Evolutionary conservation across 2,113 vertebrate species (phyloP).

Genomic region (Callocephalon fimbriatum): DNA sequence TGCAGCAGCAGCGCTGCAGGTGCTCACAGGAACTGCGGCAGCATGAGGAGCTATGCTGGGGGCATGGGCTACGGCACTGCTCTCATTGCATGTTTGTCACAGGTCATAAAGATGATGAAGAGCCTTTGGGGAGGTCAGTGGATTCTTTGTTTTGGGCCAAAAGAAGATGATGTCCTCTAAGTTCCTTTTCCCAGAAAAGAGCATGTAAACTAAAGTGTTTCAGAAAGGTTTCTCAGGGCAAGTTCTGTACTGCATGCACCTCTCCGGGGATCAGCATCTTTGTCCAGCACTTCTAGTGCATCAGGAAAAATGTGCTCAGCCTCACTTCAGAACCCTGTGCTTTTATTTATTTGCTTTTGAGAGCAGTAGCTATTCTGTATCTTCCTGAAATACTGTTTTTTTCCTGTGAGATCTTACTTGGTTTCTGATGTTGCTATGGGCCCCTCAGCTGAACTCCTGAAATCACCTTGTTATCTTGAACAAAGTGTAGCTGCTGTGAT

Average conservation of each 20-base stretch:
- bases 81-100: accelerated
- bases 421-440: neutral
- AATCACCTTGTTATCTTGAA: neutral
- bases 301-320: neutral
- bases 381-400: neutral
- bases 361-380: neutral
- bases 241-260: neutral
- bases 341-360: neutral
- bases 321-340: neutral
- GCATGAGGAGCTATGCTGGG: neutral
- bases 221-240: neutral
- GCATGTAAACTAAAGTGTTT: neutral
- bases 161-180: neutral
- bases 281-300: neutral
- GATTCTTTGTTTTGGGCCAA: neutral
- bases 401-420: neutral
- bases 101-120: neutral
- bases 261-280: neutral
- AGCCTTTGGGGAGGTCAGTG: neutral
- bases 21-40: accelerated
- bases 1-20: neutral
- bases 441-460: neutral
- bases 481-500: neutral
- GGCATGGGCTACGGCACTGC: neutral
- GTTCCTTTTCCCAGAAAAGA: neutral